Conservation (phyloP, 2,888 invertebrate genomes). For the Acanthosepion lycidas region DNA sequence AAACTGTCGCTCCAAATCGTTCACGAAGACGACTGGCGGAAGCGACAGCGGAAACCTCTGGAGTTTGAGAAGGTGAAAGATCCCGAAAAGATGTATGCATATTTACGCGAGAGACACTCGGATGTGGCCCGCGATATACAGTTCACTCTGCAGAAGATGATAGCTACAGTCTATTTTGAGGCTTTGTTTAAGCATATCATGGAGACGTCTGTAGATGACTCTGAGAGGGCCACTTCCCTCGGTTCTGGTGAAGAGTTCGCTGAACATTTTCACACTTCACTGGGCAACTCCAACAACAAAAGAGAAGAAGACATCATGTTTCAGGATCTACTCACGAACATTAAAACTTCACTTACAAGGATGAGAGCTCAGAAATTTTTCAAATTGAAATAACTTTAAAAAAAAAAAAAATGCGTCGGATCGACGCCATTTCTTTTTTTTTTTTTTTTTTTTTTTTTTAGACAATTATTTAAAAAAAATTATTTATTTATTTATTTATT, state of each 20-base stretch:
- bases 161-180: conserved; percentile 38
- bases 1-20: neutral
- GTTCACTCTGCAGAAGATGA: conserved; percentile 38
- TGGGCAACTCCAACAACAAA: neutral
- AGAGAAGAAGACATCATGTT: neutral
- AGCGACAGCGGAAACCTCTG: neutral
- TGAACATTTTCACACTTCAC: conserved; percentile 38
- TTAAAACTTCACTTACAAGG: neutral
- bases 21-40: conserved; percentile 24
- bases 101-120: neutral
- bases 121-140: conserved; percentile 24
- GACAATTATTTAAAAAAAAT: too few relatives aligned
- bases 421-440: neutral
- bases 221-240: neutral
- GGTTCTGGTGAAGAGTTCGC: neutral
- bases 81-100: neutral
- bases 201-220: neutral
- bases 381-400: conserved; percentile 34
- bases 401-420: neutral
- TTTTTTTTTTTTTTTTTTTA: too few relatives aligned
- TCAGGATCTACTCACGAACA: conserved; percentile 2
- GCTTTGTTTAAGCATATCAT: conserved; percentile 34
- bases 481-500: too few relatives aligned
- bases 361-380: conserved; percentile 42
- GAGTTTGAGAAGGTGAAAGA: neutral